Conservation (phyloP, 2,797 vertebrate species). For the Glyptemys insculpta region DNA sequence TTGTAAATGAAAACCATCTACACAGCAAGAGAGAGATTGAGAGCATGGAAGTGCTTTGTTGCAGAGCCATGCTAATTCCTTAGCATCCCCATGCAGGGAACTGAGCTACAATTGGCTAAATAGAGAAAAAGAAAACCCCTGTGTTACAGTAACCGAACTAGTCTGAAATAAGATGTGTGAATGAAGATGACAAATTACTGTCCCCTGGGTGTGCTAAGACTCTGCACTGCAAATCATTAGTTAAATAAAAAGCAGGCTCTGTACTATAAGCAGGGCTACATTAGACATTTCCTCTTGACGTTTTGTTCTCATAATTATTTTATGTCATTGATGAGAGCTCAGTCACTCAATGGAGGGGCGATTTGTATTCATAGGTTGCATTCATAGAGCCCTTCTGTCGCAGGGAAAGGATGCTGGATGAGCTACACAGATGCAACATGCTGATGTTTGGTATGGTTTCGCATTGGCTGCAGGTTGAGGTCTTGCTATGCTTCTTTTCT, state of each 20-base stretch:
- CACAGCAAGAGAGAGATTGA: not conserved
- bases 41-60: not conserved
- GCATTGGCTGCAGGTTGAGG: not conserved
- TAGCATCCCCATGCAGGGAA: not conserved
- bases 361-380: not conserved
- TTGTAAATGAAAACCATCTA: not conserved
- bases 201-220: not conserved
- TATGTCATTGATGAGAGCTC: not conserved
- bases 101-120: not conserved
- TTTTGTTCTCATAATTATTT: conserved; percentile 43
- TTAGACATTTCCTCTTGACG: not conserved
- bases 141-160: not conserved
- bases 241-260: conserved; percentile 16
- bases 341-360: not conserved
- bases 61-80: not conserved
- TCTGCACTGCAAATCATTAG: conserved; percentile 26
- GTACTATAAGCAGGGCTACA: not conserved
- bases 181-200: conserved; percentile 35
- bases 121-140: not conserved
- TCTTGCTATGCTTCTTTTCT: not conserved
- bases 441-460: not conserved
- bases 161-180: conserved; percentile 10
- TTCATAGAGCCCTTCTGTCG: not conserved
- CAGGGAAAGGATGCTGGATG: not conserved
- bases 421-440: not conserved